Evolutionary conservation across 2,888 invertebrate species (phyloP).

Genomic region (Cryptus armator): DNA sequence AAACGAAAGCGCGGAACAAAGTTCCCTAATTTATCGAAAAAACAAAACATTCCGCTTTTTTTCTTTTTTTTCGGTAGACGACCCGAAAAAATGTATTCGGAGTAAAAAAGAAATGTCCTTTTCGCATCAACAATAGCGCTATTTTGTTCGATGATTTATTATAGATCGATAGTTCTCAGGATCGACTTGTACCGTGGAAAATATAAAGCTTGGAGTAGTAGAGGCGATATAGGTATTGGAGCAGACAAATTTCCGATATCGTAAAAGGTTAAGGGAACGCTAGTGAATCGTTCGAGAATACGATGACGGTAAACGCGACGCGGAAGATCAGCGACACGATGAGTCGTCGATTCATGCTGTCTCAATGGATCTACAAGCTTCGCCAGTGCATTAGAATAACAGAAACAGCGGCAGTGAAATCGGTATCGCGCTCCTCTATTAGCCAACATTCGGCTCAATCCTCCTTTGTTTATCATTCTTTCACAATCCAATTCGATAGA

Average conservation of each 20-base stretch:
- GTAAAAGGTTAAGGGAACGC: constrained; percentile 58
- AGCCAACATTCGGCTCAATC: too few relatives aligned
- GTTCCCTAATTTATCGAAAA: not conserved
- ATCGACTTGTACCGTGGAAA: too few relatives aligned
- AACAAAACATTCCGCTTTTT: too few relatives aligned
- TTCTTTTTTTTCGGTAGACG: too few relatives aligned
- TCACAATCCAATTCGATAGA: not conserved
- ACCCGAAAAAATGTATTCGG: too few relatives aligned
- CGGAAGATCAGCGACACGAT: constrained; percentile 31
- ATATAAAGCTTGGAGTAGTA: not conserved
- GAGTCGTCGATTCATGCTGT: constrained; percentile 42
- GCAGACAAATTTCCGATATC: constrained; percentile 28
- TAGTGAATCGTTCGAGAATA: constrained; percentile 44
- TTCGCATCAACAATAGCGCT: too few relatives aligned
- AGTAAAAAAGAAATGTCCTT: too few relatives aligned
- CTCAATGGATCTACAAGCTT: not conserved
- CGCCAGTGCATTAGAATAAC: constrained; percentile 5
- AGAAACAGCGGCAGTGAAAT: constrained; percentile 5
- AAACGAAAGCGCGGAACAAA: not conserved
- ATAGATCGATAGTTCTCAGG: too few relatives aligned
- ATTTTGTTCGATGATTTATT: too few relatives aligned
- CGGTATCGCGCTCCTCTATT: too few relatives aligned
- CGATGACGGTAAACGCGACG: constrained; percentile 27
- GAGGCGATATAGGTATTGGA: not conserved
- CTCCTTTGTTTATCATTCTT: not conserved